Percentiles rank a stretch among this genome's conserved stretches.
phyloP scores from a whole-genome alignment of 1,140 invertebrate genomes.

The Gerris buenoi region DNA sequence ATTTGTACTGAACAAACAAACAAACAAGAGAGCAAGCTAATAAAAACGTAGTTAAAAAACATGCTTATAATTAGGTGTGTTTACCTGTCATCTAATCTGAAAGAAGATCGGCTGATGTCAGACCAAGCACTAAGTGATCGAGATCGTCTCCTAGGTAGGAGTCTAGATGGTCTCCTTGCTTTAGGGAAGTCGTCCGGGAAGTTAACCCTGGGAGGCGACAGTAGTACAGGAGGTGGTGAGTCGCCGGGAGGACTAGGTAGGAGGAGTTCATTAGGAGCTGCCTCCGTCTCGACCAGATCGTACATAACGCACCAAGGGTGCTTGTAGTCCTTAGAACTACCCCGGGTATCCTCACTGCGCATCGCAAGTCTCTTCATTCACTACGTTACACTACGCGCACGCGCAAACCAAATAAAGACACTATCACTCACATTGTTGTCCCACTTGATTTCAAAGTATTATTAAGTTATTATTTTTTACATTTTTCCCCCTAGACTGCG shows the following conservation, averaged over 20 bases:
- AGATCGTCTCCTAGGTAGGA: constrained; percentile 8
- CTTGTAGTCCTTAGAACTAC: constrained; percentile 12
- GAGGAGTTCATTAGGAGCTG: constrained; percentile 12
- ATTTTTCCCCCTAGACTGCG: too few relatives aligned
- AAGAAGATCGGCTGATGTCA: constrained; percentile 15
- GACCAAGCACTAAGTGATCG: constrained; percentile 15
- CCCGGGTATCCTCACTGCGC: background rate
- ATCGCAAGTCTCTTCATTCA: too few relatives aligned
- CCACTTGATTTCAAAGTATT: too few relatives aligned
- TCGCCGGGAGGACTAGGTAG: constrained; percentile 8
- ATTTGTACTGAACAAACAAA: too few relatives aligned
- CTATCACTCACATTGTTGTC: too few relatives aligned
- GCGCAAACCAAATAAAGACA: too few relatives aligned
- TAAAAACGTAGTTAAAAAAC: too few relatives aligned
- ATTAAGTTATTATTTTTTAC: too few relatives aligned
- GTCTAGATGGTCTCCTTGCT: constrained; percentile 9
- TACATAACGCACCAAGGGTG: constrained; percentile 18
- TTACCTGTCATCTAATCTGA: constrained; percentile 12
- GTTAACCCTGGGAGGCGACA: constrained; percentile 11
- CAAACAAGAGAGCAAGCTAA: too few relatives aligned
- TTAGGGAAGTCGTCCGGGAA: constrained; percentile 10
- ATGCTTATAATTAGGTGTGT: too few relatives aligned
- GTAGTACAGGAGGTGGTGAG: background rate
- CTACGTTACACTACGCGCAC: too few relatives aligned
- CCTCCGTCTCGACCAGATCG: constrained; percentile 15